These are phyloP conservation scores for Dinocampus coccinellae DNA, from an alignment of 2,888 invertebrate genomes.

Conservation along the genomic window DNA sequence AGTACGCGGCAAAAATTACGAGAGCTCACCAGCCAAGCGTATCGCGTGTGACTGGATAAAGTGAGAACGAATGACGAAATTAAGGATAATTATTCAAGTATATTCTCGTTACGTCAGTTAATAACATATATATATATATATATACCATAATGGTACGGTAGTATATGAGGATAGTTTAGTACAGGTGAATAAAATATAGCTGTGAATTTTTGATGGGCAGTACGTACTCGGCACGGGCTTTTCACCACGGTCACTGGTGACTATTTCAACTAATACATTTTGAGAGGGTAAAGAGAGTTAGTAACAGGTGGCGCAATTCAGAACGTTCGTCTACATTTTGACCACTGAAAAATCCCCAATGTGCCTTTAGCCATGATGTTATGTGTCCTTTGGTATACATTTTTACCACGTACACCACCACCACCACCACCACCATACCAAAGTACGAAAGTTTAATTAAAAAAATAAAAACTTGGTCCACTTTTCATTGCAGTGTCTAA, in stretches of 20 bases:
- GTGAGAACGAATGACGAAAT: constrained; percentile 58
- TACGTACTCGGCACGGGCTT: neutral
- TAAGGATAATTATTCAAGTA: constrained; percentile 64
- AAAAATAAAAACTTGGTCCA: constrained; percentile 57
- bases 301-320: constrained; percentile 68
- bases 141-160: neutral
- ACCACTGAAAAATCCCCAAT: neutral
- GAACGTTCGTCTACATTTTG: constrained; percentile 51
- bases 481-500: constrained; percentile 77
- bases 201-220: constrained; percentile 56
- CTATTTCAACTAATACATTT: constrained; percentile 60
- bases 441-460: constrained; percentile 61
- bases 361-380: constrained; percentile 6
- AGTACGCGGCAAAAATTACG: constrained; percentile 36
- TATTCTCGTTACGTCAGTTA: constrained; percentile 47
- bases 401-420: neutral
- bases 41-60: constrained; percentile 23
- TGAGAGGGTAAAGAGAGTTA: constrained; percentile 59
- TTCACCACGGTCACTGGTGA: neutral
- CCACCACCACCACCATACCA: neutral
- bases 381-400: constrained; percentile 2
- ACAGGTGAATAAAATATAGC: constrained; percentile 62
- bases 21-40: constrained; percentile 1
- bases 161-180: neutral
- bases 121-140: neutral